Conservation (phyloP, 2,797 vertebrate genomes). For the Gymnocypris eckloni region DNA sequence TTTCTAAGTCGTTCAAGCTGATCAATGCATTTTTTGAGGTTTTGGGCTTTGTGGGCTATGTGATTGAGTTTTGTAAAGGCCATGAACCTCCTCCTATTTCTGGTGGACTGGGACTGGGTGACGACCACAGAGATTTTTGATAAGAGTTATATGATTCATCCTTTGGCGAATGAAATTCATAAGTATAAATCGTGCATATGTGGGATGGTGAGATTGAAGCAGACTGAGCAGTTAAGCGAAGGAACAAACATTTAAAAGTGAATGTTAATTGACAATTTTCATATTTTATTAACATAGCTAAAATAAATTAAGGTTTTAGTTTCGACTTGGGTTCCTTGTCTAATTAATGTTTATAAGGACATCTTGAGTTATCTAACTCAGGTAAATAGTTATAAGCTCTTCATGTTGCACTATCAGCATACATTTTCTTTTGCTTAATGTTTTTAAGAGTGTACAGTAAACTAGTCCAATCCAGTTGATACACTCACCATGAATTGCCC, state of each 20-base stretch:
- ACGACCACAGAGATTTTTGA: conserved; percentile 13
- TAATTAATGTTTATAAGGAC: too few relatives aligned
- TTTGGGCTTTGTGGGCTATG: neutral
- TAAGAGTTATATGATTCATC: neutral
- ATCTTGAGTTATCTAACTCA: neutral
- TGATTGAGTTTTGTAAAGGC: neutral
- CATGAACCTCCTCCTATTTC: neutral
- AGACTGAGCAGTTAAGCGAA: neutral
- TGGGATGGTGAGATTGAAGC: neutral
- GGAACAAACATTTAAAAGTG: neutral
- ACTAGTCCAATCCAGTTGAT: neutral
- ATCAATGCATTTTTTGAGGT: neutral
- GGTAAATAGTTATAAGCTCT: neutral
- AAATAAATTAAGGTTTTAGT: neutral
- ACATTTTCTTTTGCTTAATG: neutral
- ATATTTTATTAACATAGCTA: neutral
- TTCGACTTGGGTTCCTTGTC: neutral
- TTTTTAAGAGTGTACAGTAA: neutral
- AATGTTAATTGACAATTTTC: neutral
- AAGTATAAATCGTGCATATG: neutral
- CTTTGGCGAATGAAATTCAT: neutral
- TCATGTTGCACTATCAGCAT: neutral
- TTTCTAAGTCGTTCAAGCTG: neutral
- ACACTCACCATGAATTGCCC: neutral
- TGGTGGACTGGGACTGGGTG: conserved; percentile 6